Evolutionary conservation across 2,888 invertebrate genomes (phyloP).

Genomic region (Cepaea hortensis): DNA sequence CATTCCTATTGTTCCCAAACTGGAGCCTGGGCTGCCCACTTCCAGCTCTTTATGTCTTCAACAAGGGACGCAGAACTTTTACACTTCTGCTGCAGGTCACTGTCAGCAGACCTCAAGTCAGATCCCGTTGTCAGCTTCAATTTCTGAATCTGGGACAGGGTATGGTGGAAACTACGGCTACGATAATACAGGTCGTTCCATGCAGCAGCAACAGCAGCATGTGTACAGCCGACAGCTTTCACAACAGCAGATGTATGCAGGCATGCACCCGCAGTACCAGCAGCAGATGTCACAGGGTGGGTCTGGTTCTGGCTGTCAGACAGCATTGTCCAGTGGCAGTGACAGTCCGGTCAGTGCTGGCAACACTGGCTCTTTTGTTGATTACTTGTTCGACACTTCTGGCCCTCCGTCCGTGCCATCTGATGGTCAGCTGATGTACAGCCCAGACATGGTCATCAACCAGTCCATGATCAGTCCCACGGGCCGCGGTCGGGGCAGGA

Average conservation of each 20-base stretch:
- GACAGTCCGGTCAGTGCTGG: constrained; percentile 20
- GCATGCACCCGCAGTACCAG: constrained; percentile 19
- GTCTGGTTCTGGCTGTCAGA: constrained; percentile 13
- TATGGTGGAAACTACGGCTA: constrained; percentile 13
- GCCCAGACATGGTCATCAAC: background rate
- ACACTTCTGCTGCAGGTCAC: background rate
- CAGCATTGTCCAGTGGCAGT: background rate
- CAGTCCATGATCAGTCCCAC: constrained; percentile 15
- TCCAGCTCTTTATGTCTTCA: background rate
- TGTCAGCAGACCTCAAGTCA: constrained; percentile 21
- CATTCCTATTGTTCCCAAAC: constrained; percentile 5
- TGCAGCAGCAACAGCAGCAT: constrained; percentile 24
- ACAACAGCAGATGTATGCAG: constrained; percentile 32
- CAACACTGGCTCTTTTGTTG: constrained; percentile 39
- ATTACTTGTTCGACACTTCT: constrained; percentile 42
- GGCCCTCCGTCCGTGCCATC: constrained; percentile 31
- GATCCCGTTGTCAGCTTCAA: background rate
- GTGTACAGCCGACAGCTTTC: constrained; percentile 17
- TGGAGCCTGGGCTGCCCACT: constrained; percentile 8
- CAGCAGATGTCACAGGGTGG: background rate
- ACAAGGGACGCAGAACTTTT: background rate
- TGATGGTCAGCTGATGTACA: constrained; percentile 22
- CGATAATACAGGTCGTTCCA: background rate
- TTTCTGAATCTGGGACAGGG: background rate
- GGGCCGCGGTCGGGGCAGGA: constrained; percentile 39